Percentiles rank a stretch among this genome's conserved stretches.
phyloP scores from a whole-genome alignment of 2,888 invertebrate species.

The Leucophenga montana region DNA sequence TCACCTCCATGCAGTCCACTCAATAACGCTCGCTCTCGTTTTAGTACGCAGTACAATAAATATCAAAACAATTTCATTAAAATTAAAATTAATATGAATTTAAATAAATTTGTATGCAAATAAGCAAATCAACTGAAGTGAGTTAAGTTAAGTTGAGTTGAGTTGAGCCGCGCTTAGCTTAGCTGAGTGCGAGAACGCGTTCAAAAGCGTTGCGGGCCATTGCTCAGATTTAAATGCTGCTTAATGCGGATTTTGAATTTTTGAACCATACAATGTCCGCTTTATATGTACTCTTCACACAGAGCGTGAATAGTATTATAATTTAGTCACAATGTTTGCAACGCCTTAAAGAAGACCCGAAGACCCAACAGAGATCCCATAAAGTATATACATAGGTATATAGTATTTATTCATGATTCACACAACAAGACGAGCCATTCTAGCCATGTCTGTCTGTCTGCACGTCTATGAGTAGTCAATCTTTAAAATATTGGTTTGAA shows the following conservation, averaged over 20 bases:
- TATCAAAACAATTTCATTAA: conserved; percentile 57
- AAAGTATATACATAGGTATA: too few species aligned
- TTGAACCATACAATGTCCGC: too few species aligned
- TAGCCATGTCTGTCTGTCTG: too few species aligned
- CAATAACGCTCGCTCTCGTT: conserved; percentile 4
- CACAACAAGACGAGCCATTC: too few species aligned
- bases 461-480: too few species aligned
- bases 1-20: not conserved
- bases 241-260: conserved; percentile 43
- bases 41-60: conserved; percentile 56
- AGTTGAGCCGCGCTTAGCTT: not conserved
- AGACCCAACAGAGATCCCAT: too few species aligned
- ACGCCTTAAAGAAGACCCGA: too few species aligned
- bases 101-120: conserved; percentile 60
- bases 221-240: conserved; percentile 63
- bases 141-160: not conserved
- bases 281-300: too few species aligned
- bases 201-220: not conserved
- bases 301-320: too few species aligned
- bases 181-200: conserved; percentile 46
- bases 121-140: conserved; percentile 29
- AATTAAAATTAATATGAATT: conserved; percentile 37
- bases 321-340: too few species aligned
- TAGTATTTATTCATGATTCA: too few species aligned
- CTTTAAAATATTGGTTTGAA: too few species aligned